These are phyloP conservation scores for Xenopus petersii DNA, from an alignment of 2,797 vertebrate species.

Conservation along the genomic window DNA sequence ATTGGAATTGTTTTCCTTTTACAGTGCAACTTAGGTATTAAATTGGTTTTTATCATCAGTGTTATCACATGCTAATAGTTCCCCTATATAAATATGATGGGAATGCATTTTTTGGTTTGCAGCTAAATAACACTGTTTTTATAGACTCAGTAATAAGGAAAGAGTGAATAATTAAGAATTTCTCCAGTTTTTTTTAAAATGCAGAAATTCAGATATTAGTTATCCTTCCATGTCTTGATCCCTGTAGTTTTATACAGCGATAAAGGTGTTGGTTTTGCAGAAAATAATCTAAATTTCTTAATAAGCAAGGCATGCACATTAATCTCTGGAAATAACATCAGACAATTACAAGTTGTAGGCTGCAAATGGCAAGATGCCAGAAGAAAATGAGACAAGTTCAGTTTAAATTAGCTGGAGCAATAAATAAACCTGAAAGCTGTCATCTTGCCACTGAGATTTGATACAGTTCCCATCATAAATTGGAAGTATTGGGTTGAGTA, in stretches of 20 bases:
- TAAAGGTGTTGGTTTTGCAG: not conserved
- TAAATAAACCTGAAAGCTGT: not conserved
- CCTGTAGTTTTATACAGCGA: not conserved
- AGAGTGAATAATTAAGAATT: too few relatives aligned
- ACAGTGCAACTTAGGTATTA: too few relatives aligned
- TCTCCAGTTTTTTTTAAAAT: too few relatives aligned
- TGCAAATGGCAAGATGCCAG: constrained; percentile 14
- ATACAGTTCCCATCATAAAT: not conserved
- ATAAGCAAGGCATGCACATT: constrained; percentile 3
- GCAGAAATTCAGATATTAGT: not conserved
- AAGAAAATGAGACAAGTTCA: not conserved
- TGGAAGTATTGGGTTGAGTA: not conserved
- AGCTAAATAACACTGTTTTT: too few relatives aligned
- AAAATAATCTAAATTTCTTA: constrained; percentile 4
- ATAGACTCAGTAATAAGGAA: too few relatives aligned
- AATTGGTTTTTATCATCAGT: too few relatives aligned
- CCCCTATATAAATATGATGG: too few relatives aligned
- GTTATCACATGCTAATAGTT: too few relatives aligned
- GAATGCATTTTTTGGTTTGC: too few relatives aligned
- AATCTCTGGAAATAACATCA: constrained; percentile 18
- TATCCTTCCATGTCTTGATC: constrained; percentile 28
- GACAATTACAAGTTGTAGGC: constrained; percentile 16
- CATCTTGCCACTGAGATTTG: not conserved
- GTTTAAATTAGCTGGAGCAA: constrained; percentile 1
- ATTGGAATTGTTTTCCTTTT: too few relatives aligned